phyloP scores from a whole-genome alignment of 2,797 vertebrate genomes.

The Coregonus suidteri region DNA sequence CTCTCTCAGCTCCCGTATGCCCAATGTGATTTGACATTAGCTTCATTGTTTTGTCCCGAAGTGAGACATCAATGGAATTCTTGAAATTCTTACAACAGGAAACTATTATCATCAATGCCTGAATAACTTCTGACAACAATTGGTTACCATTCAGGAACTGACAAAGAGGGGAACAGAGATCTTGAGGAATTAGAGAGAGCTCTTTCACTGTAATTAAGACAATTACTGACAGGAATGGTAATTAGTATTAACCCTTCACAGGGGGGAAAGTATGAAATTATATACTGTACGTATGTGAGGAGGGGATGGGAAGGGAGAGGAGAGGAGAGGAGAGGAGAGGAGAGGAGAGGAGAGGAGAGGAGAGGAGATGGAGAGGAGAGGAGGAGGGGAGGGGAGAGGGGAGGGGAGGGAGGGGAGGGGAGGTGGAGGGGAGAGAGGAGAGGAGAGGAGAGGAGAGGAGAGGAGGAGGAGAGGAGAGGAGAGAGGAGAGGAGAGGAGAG shows the following conservation, averaged over 20 bases:
- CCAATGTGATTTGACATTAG: constrained; percentile 17
- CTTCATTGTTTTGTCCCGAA: constrained; percentile 31
- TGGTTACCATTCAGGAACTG: constrained; percentile 38
- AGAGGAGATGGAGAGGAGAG: no score
- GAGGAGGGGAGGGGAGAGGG: no score
- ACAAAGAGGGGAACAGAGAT: constrained; percentile 39
- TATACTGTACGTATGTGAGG: background rate
- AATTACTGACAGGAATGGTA: constrained; percentile 54
- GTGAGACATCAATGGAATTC: constrained; percentile 35
- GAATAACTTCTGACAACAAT: constrained; percentile 50
- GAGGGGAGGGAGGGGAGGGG: no score
- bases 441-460: no score
- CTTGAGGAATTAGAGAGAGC: constrained; percentile 28
- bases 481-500: no score
- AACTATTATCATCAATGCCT: constrained; percentile 41
- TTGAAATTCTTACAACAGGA: constrained; percentile 35
- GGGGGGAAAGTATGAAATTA: constrained; percentile 25
- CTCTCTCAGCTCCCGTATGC: background rate
- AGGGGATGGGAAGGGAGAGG: constrained; percentile 14
- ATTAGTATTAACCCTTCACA: constrained; percentile 50
- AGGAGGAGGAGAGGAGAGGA: no score
- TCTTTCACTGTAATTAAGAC: constrained; percentile 53
- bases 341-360: no score
- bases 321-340: no score
- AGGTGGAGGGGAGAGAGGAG: no score